phyloP scores from a whole-genome alignment of 2,888 invertebrate species.

The Brassicogethes aeneus region DNA sequence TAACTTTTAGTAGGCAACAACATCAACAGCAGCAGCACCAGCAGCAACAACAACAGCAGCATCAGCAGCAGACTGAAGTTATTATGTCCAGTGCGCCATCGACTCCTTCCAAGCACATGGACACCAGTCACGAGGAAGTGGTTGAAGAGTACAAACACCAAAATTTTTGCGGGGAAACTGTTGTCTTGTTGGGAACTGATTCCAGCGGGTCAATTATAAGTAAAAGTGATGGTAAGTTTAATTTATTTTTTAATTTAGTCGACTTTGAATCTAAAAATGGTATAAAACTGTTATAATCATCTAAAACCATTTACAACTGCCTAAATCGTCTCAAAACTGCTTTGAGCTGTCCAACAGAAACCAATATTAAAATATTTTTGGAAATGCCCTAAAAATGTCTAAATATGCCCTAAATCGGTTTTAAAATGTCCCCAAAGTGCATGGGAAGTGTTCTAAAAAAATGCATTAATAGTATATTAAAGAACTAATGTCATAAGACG shows the following conservation, averaged over 20 bases:
- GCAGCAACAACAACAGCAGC: slow-evolving; percentile 28
- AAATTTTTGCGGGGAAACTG: slow-evolving; percentile 46
- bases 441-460: no score
- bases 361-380: no score
- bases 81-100: slow-evolving; percentile 52
- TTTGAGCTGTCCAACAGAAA: no score
- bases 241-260: background rate
- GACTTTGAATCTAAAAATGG: background rate
- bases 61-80: slow-evolving; percentile 39
- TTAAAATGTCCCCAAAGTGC: no score
- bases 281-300: no score
- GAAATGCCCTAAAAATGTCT: no score
- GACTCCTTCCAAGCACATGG: slow-evolving; percentile 54
- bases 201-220: slow-evolving; percentile 35
- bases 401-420: no score
- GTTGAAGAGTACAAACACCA: slow-evolving; percentile 41
- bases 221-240: slow-evolving; percentile 27
- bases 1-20: slow-evolving; percentile 5
- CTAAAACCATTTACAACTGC: no score
- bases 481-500: no score
- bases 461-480: no score
- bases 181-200: slow-evolving; percentile 45
- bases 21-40: slow-evolving; percentile 9
- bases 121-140: slow-evolving; percentile 45
- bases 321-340: no score